These are phyloP conservation scores for Quadriops clusia DNA, from an alignment of 2,888 invertebrate genomes.

Conservation along the genomic window DNA sequence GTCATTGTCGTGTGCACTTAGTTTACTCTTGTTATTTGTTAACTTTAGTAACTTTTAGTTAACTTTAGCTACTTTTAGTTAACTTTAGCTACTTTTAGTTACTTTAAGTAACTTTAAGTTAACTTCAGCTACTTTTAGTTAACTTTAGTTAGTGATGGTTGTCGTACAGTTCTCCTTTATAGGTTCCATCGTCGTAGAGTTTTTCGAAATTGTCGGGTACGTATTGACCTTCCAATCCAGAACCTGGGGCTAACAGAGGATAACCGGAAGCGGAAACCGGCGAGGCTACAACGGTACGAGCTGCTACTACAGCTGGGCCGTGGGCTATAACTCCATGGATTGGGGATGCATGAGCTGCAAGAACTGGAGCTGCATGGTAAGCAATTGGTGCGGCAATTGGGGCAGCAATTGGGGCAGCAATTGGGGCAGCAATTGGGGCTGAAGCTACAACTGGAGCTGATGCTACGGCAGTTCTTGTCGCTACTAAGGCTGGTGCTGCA, in stretches of 20 bases:
- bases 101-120: too few species aligned
- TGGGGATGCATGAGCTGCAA: conserved; percentile 6
- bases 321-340: conserved; percentile 2
- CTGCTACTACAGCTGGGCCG: conserved; percentile 11
- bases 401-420: conserved; percentile 7
- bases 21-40: too few species aligned
- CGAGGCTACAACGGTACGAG: conserved; percentile 12
- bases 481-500: neutral
- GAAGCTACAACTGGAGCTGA: conserved; percentile 5
- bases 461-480: neutral
- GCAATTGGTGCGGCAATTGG: conserved; percentile 7
- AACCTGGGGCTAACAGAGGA: conserved; percentile 18
- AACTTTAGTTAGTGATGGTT: too few species aligned
- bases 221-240: conserved; percentile 23
- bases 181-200: conserved; percentile 28
- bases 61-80: too few species aligned
- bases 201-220: conserved; percentile 23
- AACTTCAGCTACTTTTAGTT: too few species aligned
- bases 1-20: too few species aligned
- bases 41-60: too few species aligned
- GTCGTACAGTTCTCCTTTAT: conserved; percentile 27
- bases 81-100: too few species aligned
- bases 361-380: conserved; percentile 10
- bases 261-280: conserved; percentile 17
- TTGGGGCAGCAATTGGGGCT: conserved; percentile 9